These are phyloP conservation scores for Abramis brama DNA, from an alignment of 2,113 vertebrate genomes.

Conservation along the genomic window DNA sequence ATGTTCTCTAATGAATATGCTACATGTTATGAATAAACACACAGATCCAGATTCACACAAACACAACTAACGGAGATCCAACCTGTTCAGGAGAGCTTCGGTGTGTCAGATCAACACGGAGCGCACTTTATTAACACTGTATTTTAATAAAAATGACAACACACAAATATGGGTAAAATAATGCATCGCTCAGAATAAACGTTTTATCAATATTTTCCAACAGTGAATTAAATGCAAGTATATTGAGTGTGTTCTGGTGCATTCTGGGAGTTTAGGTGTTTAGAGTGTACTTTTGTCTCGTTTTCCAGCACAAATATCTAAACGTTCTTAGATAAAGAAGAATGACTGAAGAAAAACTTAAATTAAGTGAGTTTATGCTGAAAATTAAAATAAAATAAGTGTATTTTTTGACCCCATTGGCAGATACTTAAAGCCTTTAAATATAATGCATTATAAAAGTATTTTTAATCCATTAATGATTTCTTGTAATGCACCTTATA, in stretches of 20 bases:
- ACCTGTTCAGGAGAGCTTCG: not conserved
- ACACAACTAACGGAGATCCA: not conserved
- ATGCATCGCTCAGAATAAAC: not conserved
- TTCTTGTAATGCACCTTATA: no score
- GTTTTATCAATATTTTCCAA: not conserved
- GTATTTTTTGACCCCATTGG: not conserved
- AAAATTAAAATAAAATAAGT: not conserved
- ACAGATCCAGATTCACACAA: not conserved
- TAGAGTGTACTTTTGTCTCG: no score
- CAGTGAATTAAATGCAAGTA: not conserved
- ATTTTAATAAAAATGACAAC: not conserved
- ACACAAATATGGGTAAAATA: not conserved
- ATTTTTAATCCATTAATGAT: no score
- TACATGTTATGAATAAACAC: constrained; percentile 38
- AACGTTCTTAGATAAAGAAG: not conserved
- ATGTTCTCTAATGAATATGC: not conserved
- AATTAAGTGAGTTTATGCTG: not conserved
- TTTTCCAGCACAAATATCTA: not conserved
- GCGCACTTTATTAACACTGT: not conserved
- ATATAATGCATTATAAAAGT: no score
- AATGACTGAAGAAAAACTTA: not conserved
- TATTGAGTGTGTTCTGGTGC: not conserved
- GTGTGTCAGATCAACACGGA: not conserved
- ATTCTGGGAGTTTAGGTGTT: not conserved
- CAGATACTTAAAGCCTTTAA: no score